Evolutionary conservation across 2,113 vertebrate genomes (phyloP), one percentile per base, ranked within the genome.

Genomic region (Felis chaus): DNA sequence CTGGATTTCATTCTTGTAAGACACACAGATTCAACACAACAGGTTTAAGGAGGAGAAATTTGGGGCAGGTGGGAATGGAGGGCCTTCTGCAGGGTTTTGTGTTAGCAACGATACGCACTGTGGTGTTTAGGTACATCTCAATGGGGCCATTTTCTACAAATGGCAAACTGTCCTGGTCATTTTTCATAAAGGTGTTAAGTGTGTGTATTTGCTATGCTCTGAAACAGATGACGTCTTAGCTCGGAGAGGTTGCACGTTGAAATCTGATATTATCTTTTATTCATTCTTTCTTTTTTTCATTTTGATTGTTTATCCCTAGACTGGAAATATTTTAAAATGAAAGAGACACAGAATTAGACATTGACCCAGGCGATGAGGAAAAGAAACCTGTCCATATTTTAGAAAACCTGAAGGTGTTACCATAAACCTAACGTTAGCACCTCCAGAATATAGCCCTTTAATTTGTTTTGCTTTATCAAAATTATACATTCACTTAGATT

Each of bases 71-170:
- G 18, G 33, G 23, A 5, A 3, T 2, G 19, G 31, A 48, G 23
- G 41, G 11, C 21, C 4, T 53, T 15, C 18, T 10, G 10, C 5
- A 41, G 18, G 1, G 2, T 31, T 69, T 57, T 15, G 9, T 31
- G 4, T 36, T 14, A 13, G 48, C 6, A 48, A 9, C 7, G 7
- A 3, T 0, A 3, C 0, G 1, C 16, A 25, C 53, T 29, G 21
- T 2, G 53, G 9, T 18, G 12, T 82, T 4, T 39, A 7, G 1
- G 0, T 1, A 10, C 16, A 0, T 25, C 15, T 81, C 39, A 29
- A 0, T 0, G 15, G 15, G 19, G 39, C 19, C 7, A 0, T 63
- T 48, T 31, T 16, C 74, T 41, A 18, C 84, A 83, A 41, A 23
- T 3, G 21, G 3, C 76, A 50, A 12, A 65, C 23, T 1, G 0